These are phyloP conservation scores for Notechis scutatus DNA, from an alignment of 2,113 vertebrate species.

Conservation along the genomic window DNA sequence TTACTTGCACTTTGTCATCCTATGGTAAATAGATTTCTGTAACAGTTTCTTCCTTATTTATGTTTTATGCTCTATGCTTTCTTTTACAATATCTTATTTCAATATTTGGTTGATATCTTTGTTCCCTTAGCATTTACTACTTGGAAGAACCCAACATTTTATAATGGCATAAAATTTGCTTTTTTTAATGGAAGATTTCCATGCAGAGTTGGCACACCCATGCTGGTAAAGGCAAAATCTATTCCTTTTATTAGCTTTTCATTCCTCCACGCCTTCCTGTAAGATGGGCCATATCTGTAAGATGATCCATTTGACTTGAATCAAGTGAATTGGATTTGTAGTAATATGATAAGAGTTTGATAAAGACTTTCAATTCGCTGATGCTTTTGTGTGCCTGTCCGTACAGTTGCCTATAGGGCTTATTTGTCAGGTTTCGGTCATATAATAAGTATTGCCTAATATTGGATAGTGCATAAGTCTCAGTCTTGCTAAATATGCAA, in stretches of 20 bases:
- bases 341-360: too few relatives aligned
- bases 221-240: neutral
- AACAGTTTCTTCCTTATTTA: neutral
- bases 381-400: neutral
- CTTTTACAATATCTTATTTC: conserved; percentile 2
- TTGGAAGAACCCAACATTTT: neutral
- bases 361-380: neutral
- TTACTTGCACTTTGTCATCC: neutral
- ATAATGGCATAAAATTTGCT: neutral
- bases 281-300: neutral
- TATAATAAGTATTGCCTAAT: neutral
- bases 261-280: neutral
- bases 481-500: neutral
- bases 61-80: neutral
- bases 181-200: neutral
- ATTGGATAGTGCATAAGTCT: neutral
- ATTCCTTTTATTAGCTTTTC: neutral
- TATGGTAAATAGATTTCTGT: neutral
- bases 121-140: neutral
- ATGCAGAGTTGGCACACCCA: neutral
- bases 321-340: neutral
- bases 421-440: neutral
- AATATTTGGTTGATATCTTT: neutral
- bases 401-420: neutral
- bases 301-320: neutral